phyloP scores from a whole-genome alignment of 2,113 vertebrate species.

The Scomber colias region DNA sequence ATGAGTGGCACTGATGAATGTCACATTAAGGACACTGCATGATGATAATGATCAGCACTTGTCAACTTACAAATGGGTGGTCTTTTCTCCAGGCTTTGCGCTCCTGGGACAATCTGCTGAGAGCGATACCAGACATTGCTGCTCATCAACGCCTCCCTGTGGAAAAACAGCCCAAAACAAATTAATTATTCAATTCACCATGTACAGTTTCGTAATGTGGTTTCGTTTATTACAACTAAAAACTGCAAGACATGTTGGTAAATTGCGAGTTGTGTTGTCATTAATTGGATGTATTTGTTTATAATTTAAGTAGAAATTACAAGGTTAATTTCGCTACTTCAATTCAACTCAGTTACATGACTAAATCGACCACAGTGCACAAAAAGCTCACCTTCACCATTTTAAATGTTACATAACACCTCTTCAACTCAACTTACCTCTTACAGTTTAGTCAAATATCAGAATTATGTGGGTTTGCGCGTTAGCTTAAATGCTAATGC shows the following conservation, averaged over 20 bases:
- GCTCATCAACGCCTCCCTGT: conserved; percentile 82
- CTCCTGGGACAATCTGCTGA: conserved; percentile 99
- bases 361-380: background rate
- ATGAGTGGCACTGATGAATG: background rate
- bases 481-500: conserved; percentile 42
- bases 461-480: background rate
- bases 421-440: conserved; percentile 45
- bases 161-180: conserved; percentile 60
- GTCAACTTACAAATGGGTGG: conserved; percentile 95
- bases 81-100: conserved; percentile 99
- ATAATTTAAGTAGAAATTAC: no score
- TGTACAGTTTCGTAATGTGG: background rate
- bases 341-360: background rate
- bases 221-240: background rate
- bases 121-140: conserved; percentile 97
- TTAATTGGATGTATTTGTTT: background rate
- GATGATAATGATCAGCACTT: rapidly evolving
- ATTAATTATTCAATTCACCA: conserved; percentile 18
- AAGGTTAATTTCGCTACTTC: background rate
- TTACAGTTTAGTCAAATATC: conserved; percentile 15
- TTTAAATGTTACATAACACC: background rate
- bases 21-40: no score
- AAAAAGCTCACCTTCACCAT: background rate
- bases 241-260: rapidly evolving
- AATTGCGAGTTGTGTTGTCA: background rate